Percentiles rank a stretch among this genome's conserved stretches.
Conservation (phyloP, 2,888 invertebrate species). For the Xiphydria camelus region DNA sequence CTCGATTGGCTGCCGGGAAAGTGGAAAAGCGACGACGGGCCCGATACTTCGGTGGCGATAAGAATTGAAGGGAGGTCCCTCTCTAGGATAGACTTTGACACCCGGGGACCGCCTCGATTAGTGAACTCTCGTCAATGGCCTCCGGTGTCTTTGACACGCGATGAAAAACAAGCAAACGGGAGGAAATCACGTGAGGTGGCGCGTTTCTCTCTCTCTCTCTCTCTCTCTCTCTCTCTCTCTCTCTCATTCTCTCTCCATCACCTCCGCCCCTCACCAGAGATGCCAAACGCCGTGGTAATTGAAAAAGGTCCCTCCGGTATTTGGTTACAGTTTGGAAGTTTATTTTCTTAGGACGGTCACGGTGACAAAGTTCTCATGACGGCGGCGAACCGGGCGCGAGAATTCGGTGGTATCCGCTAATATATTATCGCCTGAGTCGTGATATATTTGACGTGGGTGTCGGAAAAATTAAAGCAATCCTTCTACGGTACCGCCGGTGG, state of each 20-base stretch:
- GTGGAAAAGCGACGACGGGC: no score
- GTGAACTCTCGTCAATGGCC: not conserved
- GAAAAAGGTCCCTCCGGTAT: constrained; percentile 1
- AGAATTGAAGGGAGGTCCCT: no score
- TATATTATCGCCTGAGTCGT: constrained; percentile 46
- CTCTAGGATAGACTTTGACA: constrained; percentile 1
- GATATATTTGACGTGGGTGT: constrained; percentile 52
- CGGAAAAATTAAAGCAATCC: constrained; percentile 56
- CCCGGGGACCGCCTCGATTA: not conserved
- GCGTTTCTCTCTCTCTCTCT: no score
- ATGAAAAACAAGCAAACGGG: constrained; percentile 1
- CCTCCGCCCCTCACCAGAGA: no score
- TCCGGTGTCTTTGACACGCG: not conserved
- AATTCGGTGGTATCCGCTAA: constrained; percentile 24
- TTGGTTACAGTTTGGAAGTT: constrained; percentile 4
- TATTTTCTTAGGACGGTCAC: constrained; percentile 2
- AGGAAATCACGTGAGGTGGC: constrained; percentile 1
- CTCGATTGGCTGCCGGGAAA: no score
- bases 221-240: no score
- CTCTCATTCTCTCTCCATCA: no score
- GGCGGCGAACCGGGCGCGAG: not conserved
- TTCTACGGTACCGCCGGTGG: constrained; percentile 47
- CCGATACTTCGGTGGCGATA: no score
- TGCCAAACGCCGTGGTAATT: constrained; percentile 2
- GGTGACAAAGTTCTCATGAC: constrained; percentile 4